Evolutionary conservation across 2,797 vertebrate species (phyloP).

Genomic region (Sylvilagus floridanus): DNA sequence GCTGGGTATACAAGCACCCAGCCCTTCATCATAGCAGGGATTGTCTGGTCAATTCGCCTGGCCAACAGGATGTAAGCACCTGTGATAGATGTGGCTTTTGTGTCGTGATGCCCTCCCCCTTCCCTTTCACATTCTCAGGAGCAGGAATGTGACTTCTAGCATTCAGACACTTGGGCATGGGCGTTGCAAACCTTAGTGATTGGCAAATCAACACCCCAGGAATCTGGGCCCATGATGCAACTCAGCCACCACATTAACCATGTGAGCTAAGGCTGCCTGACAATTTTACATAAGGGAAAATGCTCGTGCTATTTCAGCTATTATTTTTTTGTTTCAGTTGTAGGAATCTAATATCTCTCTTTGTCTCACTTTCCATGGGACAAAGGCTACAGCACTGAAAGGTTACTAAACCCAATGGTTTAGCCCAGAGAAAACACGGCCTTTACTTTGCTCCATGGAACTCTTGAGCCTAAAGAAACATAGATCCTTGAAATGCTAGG

Average conservation of each 20-base stretch:
- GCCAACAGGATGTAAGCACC: neutral
- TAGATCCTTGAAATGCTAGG: neutral
- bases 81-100: rapidly evolving
- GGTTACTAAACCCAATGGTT: neutral
- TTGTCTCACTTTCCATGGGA: neutral
- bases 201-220: neutral
- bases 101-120: neutral
- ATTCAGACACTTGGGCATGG: neutral
- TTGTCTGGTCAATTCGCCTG: neutral
- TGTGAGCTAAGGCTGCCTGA: neutral
- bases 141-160: neutral
- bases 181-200: neutral
- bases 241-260: neutral
- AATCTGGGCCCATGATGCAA: rapidly evolving
- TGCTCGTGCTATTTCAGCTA: neutral
- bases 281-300: neutral
- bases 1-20: neutral
- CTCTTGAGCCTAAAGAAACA: neutral
- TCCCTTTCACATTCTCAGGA: neutral
- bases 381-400: neutral
- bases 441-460: neutral
- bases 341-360: neutral
- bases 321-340: conserved; percentile 54
- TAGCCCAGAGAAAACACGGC: neutral
- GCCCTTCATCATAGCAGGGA: neutral